Conservation (phyloP, 2,888 invertebrate genomes). For the Polia nebulosa region DNA sequence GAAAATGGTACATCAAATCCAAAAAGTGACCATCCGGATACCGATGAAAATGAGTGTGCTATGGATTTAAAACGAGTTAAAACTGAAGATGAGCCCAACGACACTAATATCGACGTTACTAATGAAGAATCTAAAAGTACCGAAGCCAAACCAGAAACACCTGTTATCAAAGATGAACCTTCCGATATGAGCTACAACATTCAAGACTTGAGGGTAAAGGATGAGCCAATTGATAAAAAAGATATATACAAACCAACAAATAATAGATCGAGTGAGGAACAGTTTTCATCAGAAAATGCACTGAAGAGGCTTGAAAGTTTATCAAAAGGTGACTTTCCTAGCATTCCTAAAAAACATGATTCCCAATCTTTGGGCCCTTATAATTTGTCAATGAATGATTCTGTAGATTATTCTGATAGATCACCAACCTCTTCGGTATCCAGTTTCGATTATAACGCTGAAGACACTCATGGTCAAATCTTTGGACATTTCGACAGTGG, state of each 20-base stretch:
- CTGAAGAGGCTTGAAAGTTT: constrained; percentile 95
- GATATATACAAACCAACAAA: constrained; percentile 76
- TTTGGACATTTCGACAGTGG: constrained; percentile 94
- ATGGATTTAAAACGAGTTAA: constrained; percentile 85
- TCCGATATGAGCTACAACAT: constrained; percentile 74
- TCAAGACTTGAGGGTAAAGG: constrained; percentile 84
- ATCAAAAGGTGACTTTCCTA: constrained; percentile 94
- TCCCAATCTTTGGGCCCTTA: constrained; percentile 77
- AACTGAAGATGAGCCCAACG: constrained; percentile 72
- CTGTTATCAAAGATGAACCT: constrained; percentile 78
- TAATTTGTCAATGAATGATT: constrained; percentile 83
- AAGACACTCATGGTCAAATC: constrained; percentile 92
- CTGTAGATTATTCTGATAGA: constrained; percentile 87
- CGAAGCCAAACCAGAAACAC: constrained; percentile 80
- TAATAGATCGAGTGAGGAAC: constrained; percentile 69
- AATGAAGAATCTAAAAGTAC: constrained; percentile 67
- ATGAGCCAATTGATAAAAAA: constrained; percentile 82
- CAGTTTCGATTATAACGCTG: constrained; percentile 90
- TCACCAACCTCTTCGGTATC: constrained; percentile 92
- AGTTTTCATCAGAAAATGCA: constrained; percentile 92
- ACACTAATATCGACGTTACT: constrained; percentile 55
- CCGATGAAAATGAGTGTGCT: constrained; percentile 75
- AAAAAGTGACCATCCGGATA: constrained; percentile 72
- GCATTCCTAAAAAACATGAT: constrained; percentile 79
- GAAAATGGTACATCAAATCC: constrained; percentile 71